Percentiles rank a stretch among this genome's conserved stretches.
phyloP scores from a whole-genome alignment of 2,113 vertebrate species.

The Terrapene triunguis region DNA sequence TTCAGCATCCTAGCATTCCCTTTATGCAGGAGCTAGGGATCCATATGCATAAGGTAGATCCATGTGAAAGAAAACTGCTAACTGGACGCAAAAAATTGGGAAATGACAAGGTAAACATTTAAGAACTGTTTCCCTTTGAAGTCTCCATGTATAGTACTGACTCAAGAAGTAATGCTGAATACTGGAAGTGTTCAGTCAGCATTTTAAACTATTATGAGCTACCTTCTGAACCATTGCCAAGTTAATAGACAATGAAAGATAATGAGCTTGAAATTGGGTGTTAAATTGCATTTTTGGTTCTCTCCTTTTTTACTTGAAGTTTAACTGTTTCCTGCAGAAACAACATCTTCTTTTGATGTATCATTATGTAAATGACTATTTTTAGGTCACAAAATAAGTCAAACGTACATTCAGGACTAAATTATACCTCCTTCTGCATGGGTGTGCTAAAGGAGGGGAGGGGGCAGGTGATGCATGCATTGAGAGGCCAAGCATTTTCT shows the following conservation, averaged over 20 bases:
- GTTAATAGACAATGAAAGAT: conserved; percentile 94
- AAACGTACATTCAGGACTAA: conserved; percentile 5
- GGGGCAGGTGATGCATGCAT: neutral
- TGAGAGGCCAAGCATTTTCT: neutral
- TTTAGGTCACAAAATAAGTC: conserved; percentile 67
- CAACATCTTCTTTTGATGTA: conserved; percentile 78
- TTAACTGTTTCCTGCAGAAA: conserved; percentile 88
- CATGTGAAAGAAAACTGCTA: neutral
- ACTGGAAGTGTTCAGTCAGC: conserved; percentile 88
- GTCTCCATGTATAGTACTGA: conserved; percentile 69
- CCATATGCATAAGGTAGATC: neutral
- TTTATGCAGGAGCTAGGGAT: neutral
- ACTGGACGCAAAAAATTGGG: conserved; percentile 47
- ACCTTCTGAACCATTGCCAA: conserved; percentile 91
- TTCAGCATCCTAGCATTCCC: neutral
- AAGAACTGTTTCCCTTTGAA: conserved; percentile 67
- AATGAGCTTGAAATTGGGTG: conserved; percentile 92
- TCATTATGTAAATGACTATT: conserved; percentile 78
- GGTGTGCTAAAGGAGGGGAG: neutral
- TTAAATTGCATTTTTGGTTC: conserved; percentile 91
- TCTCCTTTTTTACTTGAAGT: conserved; percentile 80
- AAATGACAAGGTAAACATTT: conserved; percentile 59
- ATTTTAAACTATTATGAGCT: conserved; percentile 92
- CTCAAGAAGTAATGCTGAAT: conserved; percentile 80
- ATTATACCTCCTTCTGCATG: neutral